Evolutionary conservation across 2,888 invertebrate genomes (phyloP).

Genomic region (Argyra leucocephala): DNA sequence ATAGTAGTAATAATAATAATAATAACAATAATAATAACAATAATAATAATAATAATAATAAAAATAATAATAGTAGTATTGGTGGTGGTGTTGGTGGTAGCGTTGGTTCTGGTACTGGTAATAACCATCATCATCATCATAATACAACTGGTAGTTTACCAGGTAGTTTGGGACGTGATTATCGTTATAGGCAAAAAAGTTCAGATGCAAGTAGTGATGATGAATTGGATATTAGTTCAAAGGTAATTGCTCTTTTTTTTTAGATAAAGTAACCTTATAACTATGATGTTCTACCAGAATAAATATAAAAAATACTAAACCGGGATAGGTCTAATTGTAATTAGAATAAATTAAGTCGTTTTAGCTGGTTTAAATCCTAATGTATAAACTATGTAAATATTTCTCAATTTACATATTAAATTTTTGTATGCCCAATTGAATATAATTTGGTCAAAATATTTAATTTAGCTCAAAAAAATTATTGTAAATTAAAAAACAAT

Average conservation of each 20-base stretch:
- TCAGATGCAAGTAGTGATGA: conserved; percentile 43
- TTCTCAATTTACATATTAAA: too few relatives aligned
- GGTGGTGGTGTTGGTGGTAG: conserved; percentile 6
- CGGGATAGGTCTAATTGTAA: background rate
- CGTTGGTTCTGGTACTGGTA: too few relatives aligned
- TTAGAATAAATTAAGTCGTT: background rate
- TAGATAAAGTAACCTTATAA: too few relatives aligned
- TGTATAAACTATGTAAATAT: too few relatives aligned
- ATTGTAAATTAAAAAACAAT: too few relatives aligned
- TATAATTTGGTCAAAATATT: too few relatives aligned
- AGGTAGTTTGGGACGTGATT: conserved; percentile 11
- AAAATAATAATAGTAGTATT: background rate
- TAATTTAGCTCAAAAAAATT: too few relatives aligned
- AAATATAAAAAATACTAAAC: too few relatives aligned
- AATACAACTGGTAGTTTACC: conserved; percentile 9
- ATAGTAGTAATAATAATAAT: background rate
- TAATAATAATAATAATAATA: background rate
- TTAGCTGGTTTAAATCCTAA: too few relatives aligned
- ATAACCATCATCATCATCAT: background rate
- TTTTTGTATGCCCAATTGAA: too few relatives aligned
- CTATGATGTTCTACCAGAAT: too few relatives aligned
- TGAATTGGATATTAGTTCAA: conserved; percentile 46
- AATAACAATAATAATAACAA: background rate
- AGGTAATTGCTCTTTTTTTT: conserved; percentile 45
- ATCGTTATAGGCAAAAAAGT: conserved; percentile 7